These are phyloP conservation scores for Malurus alboscapulatus DNA, from an alignment of 2,113 vertebrate genomes.

Conservation along the genomic window DNA sequence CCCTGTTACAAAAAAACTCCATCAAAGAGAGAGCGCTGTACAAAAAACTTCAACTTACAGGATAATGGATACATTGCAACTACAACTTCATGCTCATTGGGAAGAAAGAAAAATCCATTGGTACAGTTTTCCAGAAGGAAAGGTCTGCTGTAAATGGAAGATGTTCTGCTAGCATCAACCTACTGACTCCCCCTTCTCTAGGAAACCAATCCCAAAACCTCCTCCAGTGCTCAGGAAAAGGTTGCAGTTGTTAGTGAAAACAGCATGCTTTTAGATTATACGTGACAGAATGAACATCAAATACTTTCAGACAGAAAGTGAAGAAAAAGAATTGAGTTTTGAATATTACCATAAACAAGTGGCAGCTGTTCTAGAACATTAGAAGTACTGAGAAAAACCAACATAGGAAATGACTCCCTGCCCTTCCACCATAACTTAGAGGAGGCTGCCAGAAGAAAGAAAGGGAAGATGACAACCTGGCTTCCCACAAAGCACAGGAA, in stretches of 20 bases:
- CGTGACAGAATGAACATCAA: constrained; percentile 18
- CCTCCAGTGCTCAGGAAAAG: background rate
- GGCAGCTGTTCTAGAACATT: background rate
- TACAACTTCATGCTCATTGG: rapidly evolving
- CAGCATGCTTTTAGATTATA: background rate
- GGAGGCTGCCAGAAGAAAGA: background rate
- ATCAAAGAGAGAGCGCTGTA: background rate
- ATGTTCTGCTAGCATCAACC: constrained; percentile 47
- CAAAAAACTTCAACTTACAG: background rate
- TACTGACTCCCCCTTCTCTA: constrained; percentile 19
- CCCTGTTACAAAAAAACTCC: background rate
- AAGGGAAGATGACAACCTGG: background rate
- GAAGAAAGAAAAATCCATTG: background rate
- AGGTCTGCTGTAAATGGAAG: constrained; percentile 44
- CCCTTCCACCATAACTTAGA: background rate
- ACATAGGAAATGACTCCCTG: background rate
- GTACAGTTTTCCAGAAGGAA: background rate
- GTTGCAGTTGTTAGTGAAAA: constrained; percentile 23
- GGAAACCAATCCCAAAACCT: constrained; percentile 19
- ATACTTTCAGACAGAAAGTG: constrained; percentile 15
- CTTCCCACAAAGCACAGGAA: background rate
- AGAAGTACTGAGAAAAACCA: background rate
- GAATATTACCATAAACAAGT: background rate
- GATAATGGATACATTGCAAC: rapidly evolving
- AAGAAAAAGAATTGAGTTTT: background rate